Evolutionary conservation across 2,113 vertebrate species (phyloP), one percentile per base, ranked within the genome.

Genomic region (Syrmaticus mikado): DNA sequence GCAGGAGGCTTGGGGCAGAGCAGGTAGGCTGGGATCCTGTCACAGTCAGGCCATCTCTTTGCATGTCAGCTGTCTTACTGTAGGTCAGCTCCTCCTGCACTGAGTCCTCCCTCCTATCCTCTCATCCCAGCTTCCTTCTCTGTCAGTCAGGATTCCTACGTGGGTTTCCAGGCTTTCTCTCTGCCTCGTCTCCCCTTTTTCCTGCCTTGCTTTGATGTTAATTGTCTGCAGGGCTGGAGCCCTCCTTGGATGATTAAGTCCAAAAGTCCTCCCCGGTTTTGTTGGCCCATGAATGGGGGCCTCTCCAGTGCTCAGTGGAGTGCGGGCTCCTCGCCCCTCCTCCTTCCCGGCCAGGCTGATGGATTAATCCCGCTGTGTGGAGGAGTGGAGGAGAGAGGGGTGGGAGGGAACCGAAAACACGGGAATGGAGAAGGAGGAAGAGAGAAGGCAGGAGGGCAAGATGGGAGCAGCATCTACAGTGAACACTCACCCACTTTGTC

Each of bases 281-380:
- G 97, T 98, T 98, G 97, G 97, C 93, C 91, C 83, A 77, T 98
- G 98, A 98, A 98, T 97, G 97, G 96, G 79, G 95, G 90, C 97
- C 98, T 98, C 98, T 98, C 97, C 97, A 98, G 95, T 98, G 98
- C 96, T 98, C 97, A 98, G 87, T 98, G 97, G 97, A 98, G 97
- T 98, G 98, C 96, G 25, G 94, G 96, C 94, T 95, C 96, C 97
- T 96, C 97, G 94, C 94, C 95, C 93, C 95, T 95, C 96, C 92
- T 94, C 96, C 83, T 82, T 89, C 91, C 84, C 87, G 93, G 91
- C 92, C 72, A 84, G 95, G 93, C 95, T 97, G 93, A 97, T 96
- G 97, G 97, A 98, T 98, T 98, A 98, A 97, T 97, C 96, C 94
- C 87, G 97, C 98, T 96, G 95, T 94, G 95, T 96, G 96, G 96